Conservation (phyloP, 2,113 vertebrate genomes). For the Galeopterus variegatus region DNA sequence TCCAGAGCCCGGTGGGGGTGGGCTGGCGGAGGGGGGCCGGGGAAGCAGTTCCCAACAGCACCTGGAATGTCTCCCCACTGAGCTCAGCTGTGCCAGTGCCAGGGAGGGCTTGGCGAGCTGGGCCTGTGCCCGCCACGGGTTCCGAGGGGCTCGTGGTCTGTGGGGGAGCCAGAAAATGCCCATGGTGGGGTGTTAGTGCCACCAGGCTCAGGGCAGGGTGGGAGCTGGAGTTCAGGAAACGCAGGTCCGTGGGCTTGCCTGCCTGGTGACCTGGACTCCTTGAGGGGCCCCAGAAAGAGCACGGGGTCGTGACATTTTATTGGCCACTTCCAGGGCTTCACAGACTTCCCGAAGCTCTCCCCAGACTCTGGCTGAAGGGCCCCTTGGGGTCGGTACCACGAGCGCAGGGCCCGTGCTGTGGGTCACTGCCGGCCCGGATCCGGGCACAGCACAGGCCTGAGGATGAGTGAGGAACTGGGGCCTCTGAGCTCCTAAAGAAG, state of each 20-base stretch:
- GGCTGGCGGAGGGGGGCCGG: not conserved
- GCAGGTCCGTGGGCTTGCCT: not conserved
- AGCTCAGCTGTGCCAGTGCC: not conserved
- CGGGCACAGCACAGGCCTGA: too few relatives aligned
- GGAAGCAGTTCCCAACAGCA: not conserved
- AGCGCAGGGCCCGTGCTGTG: not conserved
- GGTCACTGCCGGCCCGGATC: not conserved
- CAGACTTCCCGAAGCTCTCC: rapidly evolving
- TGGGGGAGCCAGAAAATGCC: not conserved
- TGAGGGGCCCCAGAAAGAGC: not conserved
- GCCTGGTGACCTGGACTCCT: too few relatives aligned
- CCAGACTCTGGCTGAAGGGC: not conserved
- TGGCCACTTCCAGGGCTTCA: not conserved
- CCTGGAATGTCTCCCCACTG: not conserved
- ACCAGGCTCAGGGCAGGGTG: rapidly evolving
- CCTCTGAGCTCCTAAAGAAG: not conserved
- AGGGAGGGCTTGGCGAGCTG: not conserved
- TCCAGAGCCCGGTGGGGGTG: constrained; percentile 63
- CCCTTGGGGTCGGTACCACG: rapidly evolving
- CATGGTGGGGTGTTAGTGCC: not conserved
- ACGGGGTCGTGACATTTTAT: not conserved
- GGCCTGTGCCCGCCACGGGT: not conserved
- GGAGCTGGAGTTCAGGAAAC: rapidly evolving
- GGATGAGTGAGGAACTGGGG: too few relatives aligned
- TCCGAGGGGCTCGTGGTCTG: not conserved